Evolutionary conservation across 64 coral and sea anemone species (phyloP).

Genomic region (Pachyseris speciosa): DNA sequence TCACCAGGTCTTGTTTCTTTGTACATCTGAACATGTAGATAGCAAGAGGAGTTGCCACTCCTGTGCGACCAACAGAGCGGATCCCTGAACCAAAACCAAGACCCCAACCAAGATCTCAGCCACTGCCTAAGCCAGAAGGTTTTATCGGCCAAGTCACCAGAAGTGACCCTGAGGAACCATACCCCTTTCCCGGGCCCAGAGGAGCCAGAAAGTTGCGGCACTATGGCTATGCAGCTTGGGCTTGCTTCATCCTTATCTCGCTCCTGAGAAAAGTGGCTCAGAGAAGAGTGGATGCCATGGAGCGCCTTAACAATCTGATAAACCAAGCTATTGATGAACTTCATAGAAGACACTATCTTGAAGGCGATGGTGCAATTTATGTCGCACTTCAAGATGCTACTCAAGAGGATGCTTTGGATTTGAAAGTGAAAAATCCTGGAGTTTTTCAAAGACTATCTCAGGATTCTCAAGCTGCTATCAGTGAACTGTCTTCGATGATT

Average conservation of each 20-base stretch:
- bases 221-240: slow-evolving; percentile 80
- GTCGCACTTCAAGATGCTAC: slow-evolving; percentile 43
- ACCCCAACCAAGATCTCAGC: too few species aligned
- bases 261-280: slow-evolving; percentile 20
- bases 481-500: slow-evolving; percentile 70
- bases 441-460: slow-evolving; percentile 73
- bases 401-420: slow-evolving; percentile 66
- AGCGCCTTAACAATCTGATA: slow-evolving; percentile 62
- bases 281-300: slow-evolving; percentile 52
- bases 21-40: neutral
- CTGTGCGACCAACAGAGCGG: slow-evolving; percentile 77
- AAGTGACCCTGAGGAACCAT: neutral
- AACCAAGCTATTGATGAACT: slow-evolving; percentile 64
- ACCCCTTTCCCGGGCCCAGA: slow-evolving; percentile 80
- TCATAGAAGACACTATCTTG: slow-evolving; percentile 58
- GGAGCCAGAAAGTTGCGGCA: slow-evolving; percentile 76
- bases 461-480: slow-evolving; percentile 60
- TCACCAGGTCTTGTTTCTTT: neutral
- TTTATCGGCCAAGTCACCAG: slow-evolving; percentile 50
- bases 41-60: slow-evolving; percentile 69
- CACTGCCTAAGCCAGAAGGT: slow-evolving; percentile 24
- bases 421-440: slow-evolving; percentile 74
- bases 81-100: neutral
- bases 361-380: slow-evolving; percentile 39
- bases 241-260: slow-evolving; percentile 74